These are phyloP conservation scores for Drosophila ficusphila DNA, from an alignment of 1,140 invertebrate species.

Conservation along the genomic window DNA sequence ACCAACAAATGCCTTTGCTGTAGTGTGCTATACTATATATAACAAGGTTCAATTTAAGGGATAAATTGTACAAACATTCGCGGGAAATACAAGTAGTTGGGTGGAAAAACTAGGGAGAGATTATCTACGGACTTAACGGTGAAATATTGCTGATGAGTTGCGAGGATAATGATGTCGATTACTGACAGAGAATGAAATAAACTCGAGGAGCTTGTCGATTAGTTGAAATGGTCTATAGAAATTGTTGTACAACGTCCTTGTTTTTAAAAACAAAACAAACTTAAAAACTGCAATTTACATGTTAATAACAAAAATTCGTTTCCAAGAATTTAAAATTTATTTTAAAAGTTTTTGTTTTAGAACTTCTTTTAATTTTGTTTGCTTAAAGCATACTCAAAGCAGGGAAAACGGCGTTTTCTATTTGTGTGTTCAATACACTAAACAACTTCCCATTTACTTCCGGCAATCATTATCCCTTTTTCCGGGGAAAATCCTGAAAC, in stretches of 20 bases:
- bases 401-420: no score
- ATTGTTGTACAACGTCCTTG: no score
- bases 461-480: conserved; percentile 20
- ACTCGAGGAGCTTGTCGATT: conserved; percentile 3
- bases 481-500: not conserved
- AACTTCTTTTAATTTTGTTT: no score
- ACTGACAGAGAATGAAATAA: conserved; percentile 6
- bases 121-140: conserved; percentile 29
- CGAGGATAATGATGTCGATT: conserved; percentile 3
- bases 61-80: conserved; percentile 43
- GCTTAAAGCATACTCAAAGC: no score
- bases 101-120: conserved; percentile 21
- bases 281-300: no score
- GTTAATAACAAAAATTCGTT: no score
- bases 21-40: conserved; percentile 44
- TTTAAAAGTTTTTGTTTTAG: not conserved
- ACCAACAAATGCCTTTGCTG: conserved; percentile 9
- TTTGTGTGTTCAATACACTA: not conserved
- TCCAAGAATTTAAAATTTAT: no score
- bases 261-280: no score
- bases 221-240: not conserved
- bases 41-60: conserved; percentile 18
- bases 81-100: not conserved
- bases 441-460: conserved; percentile 4
- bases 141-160: conserved; percentile 32